These are phyloP conservation scores for Orchestes rusci DNA, from an alignment of 2,888 invertebrate species.

Conservation along the genomic window DNA sequence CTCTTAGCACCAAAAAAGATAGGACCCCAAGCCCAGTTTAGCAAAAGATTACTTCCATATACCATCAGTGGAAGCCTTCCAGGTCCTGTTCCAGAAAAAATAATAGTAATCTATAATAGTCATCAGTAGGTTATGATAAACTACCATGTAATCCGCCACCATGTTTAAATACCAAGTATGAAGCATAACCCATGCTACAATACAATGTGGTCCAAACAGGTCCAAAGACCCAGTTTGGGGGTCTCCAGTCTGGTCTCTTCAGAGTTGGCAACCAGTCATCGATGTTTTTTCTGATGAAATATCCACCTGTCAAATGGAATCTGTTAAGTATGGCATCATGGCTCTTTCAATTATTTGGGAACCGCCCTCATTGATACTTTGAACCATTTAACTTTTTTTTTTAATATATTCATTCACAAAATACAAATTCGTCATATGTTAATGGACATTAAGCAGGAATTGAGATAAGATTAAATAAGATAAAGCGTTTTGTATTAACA, in stretches of 20 bases:
- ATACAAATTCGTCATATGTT: too few relatives aligned
- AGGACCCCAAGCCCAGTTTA: slow-evolving; percentile 84
- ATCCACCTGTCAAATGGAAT: slow-evolving; percentile 39
- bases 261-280: slow-evolving; percentile 58
- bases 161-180: slow-evolving; percentile 71
- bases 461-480: too few relatives aligned
- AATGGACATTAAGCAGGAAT: too few relatives aligned
- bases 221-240: slow-evolving; percentile 72
- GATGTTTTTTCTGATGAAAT: slow-evolving; percentile 57
- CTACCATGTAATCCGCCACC: slow-evolving; percentile 64
- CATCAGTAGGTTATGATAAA: not conserved
- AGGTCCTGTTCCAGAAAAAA: too few relatives aligned
- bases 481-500: too few relatives aligned
- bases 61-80: slow-evolving; percentile 61
- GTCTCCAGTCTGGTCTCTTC: slow-evolving; percentile 68
- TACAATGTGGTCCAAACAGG: slow-evolving; percentile 76
- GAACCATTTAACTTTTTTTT: too few relatives aligned
- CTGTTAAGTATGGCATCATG: too few relatives aligned
- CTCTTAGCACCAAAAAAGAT: slow-evolving; percentile 71
- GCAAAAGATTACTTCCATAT: slow-evolving; percentile 65
- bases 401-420: too few relatives aligned
- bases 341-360: too few relatives aligned
- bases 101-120: too few relatives aligned
- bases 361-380: too few relatives aligned
- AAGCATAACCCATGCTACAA: slow-evolving; percentile 75